Conservation (phyloP, 2,888 invertebrate genomes). For the Orthosia incerta region DNA sequence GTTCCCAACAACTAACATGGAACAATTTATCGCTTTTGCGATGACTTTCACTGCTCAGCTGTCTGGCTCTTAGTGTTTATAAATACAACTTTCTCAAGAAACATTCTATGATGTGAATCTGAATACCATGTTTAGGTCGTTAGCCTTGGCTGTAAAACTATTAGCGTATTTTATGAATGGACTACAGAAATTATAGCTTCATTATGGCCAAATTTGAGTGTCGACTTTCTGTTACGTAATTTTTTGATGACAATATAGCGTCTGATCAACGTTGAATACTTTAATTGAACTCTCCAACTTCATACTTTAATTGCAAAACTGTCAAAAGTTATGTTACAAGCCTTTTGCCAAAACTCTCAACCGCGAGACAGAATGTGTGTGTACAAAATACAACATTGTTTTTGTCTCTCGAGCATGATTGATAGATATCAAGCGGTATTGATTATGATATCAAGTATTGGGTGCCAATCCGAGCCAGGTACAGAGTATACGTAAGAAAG, state of each 20-base stretch:
- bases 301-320: conserved; percentile 39
- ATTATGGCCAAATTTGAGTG: too few species aligned
- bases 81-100: conserved; percentile 68
- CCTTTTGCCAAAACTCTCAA: conserved; percentile 26
- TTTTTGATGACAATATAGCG: not conserved
- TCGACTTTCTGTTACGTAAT: not conserved
- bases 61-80: conserved; percentile 60
- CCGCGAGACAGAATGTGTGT: conserved; percentile 20
- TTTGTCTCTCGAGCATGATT: conserved; percentile 49
- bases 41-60: conserved; percentile 66
- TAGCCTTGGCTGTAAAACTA: conserved; percentile 31
- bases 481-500: conserved; percentile 35
- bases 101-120: conserved; percentile 62
- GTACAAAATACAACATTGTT: conserved; percentile 36
- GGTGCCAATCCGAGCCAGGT: conserved; percentile 63
- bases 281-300: conserved; percentile 1
- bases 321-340: conserved; percentile 29
- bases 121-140: conserved; percentile 47
- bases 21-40: conserved; percentile 65
- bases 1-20: conserved; percentile 50
- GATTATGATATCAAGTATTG: conserved; percentile 63
- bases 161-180: conserved; percentile 19
- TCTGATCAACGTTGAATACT: conserved; percentile 8
- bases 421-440: conserved; percentile 57
- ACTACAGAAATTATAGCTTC: not conserved